Base-by-base conservation (phyloP, 2,888 invertebrate genomes). In the Epsilonema sp. region DNA sequence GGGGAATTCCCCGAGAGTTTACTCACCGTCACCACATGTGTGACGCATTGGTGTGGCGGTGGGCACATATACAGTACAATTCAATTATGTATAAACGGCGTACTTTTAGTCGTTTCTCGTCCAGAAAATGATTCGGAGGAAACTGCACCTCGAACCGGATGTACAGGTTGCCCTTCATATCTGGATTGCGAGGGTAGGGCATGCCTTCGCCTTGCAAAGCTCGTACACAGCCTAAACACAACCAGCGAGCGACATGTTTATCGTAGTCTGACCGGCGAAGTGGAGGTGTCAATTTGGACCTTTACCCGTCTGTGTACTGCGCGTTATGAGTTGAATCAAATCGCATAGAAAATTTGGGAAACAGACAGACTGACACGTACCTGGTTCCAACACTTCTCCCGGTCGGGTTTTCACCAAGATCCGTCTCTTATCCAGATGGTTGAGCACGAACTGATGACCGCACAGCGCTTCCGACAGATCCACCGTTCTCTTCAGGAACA, bases 341-440 rank as follows among this genome's bases (percentile, higher is more conserved):
- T n/a, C n/a, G n/a, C n/a, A n/a, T n/a, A n/a, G n/a, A n/a, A n/a
- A n/a, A n/a, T n/a, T n/a, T n/a, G n/a, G n/a, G n/a, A n/a, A n/a
- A n/a, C n/a, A n/a, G n/a, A n/a, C n/a, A n/a, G n/a, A n/a, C n/a
- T n/a, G n/a, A 13, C 26, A 50, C 61, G 76, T 75, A 65, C 82
- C 82, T 46, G 85, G 84, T 59, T 80, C 78, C 52, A 90, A 76
- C 20, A 89, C 78, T 56, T 80, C 76, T 19, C 87, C 89, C 3
- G 82, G 75, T 45, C 76, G 73, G 57, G 78, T 79, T 64, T 75
- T 77, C 46, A 92, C 73, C 45, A 85, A 71, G 51, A 90, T 70
- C 60, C 80, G 78, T 42, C 87, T 74, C 1, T 82, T 85, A 70
- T 90, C 89, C 56, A 92, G 73, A 67, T 90, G 89, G 61, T 78